phyloP scores from a whole-genome alignment of 2,888 invertebrate species.

The Latheticus oryzae region DNA sequence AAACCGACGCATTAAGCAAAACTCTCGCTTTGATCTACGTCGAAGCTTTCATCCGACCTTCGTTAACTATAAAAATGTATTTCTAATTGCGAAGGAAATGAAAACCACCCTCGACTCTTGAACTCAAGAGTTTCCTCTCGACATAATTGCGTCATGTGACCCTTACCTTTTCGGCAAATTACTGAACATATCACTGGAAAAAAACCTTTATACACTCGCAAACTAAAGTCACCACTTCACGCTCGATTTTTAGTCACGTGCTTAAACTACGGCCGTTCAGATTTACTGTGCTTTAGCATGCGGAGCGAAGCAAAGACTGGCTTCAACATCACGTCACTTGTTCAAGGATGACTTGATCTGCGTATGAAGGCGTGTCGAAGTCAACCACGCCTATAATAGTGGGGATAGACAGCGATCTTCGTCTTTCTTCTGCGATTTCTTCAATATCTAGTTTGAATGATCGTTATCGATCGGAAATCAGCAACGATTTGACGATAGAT shows the following conservation, averaged over 20 bases:
- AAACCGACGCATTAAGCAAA: slow-evolving; percentile 25
- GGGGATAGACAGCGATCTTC: slow-evolving; percentile 17
- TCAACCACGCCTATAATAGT: slow-evolving; percentile 8
- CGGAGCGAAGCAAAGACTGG: slow-evolving; percentile 65
- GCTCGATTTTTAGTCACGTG: slow-evolving; percentile 22
- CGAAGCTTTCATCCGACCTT: slow-evolving; percentile 2
- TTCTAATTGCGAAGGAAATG: slow-evolving; percentile 7
- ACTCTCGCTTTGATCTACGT: slow-evolving; percentile 15
- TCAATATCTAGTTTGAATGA: slow-evolving; percentile 17
- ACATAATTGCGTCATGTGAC: neutral
- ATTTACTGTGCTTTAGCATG: slow-evolving; percentile 63
- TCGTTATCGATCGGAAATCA: slow-evolving; percentile 17
- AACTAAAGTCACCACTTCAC: slow-evolving; percentile 4
- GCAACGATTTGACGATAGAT: slow-evolving; percentile 6
- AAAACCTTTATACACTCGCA: slow-evolving; percentile 2
- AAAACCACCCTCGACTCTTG: slow-evolving; percentile 1
- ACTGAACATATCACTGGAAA: slow-evolving; percentile 9
- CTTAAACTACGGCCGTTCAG: slow-evolving; percentile 55
- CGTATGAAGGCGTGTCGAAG: slow-evolving; percentile 56
- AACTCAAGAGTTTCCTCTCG: neutral
- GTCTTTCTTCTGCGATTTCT: slow-evolving; percentile 22
- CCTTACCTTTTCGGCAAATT: slow-evolving; percentile 33
- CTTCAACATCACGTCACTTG: slow-evolving; percentile 64
- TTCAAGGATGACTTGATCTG: slow-evolving; percentile 65
- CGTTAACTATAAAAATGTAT: slow-evolving; percentile 27